Evolutionary conservation across 2,797 vertebrate genomes (phyloP).

Genomic region (Bradypus variegatus): DNA sequence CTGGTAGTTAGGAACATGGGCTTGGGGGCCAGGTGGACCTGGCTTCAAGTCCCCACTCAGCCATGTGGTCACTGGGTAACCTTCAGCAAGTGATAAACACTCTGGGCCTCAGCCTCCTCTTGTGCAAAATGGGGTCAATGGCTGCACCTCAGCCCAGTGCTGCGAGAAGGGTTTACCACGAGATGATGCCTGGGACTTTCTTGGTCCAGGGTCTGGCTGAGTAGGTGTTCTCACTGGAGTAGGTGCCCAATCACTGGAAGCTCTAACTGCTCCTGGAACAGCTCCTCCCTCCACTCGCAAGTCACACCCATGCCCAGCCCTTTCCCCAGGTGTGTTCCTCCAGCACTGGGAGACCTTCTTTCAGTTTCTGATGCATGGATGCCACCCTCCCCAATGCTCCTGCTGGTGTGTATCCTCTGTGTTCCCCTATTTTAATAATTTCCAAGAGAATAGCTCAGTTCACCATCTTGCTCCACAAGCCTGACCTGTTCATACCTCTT

Average conservation of each 20-base stretch:
- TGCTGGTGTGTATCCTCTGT: accelerated
- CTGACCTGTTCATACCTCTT: accelerated
- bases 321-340: background rate
- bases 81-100: background rate
- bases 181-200: background rate
- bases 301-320: background rate
- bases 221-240: no score
- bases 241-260: background rate
- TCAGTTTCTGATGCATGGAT: background rate
- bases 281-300: background rate
- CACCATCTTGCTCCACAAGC: accelerated
- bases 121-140: background rate
- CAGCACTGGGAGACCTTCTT: background rate
- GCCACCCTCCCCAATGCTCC: background rate
- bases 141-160: background rate
- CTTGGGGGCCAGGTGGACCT: background rate
- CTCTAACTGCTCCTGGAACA: no score
- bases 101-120: background rate
- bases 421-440: background rate
- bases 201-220: background rate
- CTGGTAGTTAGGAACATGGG: background rate
- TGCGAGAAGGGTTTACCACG: background rate
- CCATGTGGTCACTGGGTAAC: background rate
- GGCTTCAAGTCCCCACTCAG: background rate
- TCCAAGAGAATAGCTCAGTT: background rate